Evolutionary conservation across 2,113 vertebrate genomes (phyloP).

Genomic region (Ictalurus punctatus): DNA sequence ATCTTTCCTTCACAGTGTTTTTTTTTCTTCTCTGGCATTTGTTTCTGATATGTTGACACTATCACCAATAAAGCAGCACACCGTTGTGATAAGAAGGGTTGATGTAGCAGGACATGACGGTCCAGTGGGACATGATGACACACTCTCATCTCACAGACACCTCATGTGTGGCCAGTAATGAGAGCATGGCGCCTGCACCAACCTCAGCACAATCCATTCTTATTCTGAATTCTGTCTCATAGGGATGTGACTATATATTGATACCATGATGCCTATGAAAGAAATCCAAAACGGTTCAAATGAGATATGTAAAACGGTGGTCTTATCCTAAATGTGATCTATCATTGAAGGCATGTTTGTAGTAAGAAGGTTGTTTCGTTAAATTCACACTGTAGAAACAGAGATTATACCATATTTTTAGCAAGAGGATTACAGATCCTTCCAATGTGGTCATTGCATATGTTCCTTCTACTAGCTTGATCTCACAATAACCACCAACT

Average conservation of each 20-base stretch:
- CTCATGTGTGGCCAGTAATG: slow-evolving; percentile 51
- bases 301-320: background rate
- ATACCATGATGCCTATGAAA: background rate
- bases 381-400: no score
- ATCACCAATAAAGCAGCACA: slow-evolving; percentile 20
- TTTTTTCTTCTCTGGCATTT: slow-evolving; percentile 21
- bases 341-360: background rate
- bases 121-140: slow-evolving; percentile 35
- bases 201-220: slow-evolving; percentile 39
- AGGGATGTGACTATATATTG: background rate
- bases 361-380: background rate
- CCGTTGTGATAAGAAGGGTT: slow-evolving; percentile 32
- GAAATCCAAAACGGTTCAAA: background rate
- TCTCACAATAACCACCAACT: background rate
- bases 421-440: background rate
- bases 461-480: background rate
- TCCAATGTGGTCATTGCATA: background rate
- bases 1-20: background rate
- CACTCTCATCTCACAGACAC: slow-evolving; percentile 18
- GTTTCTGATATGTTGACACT: slow-evolving; percentile 34
- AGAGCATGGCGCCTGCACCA: slow-evolving; percentile 49
- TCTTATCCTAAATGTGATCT: background rate
- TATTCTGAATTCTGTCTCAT: slow-evolving; percentile 32
- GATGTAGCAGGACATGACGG: slow-evolving; percentile 44
- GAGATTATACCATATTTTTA: background rate